Evolutionary conservation across 2,888 invertebrate species (phyloP).

Genomic region (Aporophyla nigra): DNA sequence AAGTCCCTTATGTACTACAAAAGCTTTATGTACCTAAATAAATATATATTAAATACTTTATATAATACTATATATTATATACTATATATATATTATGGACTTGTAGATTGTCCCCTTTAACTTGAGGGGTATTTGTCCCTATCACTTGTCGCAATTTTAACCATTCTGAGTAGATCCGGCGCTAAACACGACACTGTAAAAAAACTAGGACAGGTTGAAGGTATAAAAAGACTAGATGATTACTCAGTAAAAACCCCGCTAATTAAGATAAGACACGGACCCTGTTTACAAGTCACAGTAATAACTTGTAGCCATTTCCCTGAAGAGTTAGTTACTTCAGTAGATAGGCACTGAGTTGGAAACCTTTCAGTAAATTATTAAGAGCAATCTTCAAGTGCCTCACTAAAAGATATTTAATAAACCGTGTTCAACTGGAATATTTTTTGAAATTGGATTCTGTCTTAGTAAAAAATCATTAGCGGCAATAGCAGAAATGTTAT

Average conservation of each 20-base stretch:
- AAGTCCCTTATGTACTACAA: too few species aligned
- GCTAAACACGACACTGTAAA: background rate
- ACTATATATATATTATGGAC: background rate
- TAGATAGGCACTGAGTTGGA: slow-evolving; percentile 41
- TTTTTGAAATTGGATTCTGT: background rate
- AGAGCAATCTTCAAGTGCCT: slow-evolving; percentile 18
- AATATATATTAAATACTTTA: too few species aligned
- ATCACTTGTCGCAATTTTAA: background rate
- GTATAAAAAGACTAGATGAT: background rate
- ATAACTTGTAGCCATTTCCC: slow-evolving; percentile 35
- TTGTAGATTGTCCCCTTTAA: background rate
- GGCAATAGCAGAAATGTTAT: background rate
- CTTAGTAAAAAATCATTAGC: background rate
- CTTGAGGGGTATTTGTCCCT: background rate
- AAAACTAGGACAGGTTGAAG: background rate
- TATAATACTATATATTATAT: too few species aligned
- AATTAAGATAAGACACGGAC: slow-evolving; percentile 12
- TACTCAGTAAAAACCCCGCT: background rate
- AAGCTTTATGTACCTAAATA: too few species aligned
- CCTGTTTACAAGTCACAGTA: slow-evolving; percentile 23
- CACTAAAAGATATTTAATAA: slow-evolving; percentile 22
- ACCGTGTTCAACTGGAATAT: slow-evolving; percentile 10
- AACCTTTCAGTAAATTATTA: slow-evolving; percentile 45
- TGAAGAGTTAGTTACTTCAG: slow-evolving; percentile 26
- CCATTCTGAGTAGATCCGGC: too few species aligned